phyloP scores from a whole-genome alignment of 2,113 vertebrate species.

The Thunnus maccoyii region DNA sequence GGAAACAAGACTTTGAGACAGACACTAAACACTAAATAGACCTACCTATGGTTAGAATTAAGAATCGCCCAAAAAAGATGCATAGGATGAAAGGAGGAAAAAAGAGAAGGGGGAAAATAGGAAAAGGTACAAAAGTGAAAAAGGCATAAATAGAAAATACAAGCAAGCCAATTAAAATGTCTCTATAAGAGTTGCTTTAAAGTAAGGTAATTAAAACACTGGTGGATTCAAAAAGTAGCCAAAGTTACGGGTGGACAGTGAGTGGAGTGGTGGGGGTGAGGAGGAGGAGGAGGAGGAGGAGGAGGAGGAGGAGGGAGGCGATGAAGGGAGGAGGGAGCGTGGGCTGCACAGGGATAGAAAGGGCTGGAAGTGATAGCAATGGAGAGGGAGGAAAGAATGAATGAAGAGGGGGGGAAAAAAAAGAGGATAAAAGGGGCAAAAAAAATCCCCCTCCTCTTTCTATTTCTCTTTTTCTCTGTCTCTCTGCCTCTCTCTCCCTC shows the following conservation, averaged over 20 bases:
- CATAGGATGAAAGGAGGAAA: slow-evolving; percentile 76
- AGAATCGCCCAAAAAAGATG: slow-evolving; percentile 81
- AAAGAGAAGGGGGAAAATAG: slow-evolving; percentile 68
- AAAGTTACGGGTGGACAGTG: slow-evolving; percentile 76
- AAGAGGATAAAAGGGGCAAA: slow-evolving; percentile 57
- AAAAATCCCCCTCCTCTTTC: slow-evolving; percentile 73
- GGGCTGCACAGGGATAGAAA: slow-evolving; percentile 68
- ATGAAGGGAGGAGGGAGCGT: slow-evolving; percentile 59
- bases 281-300: slow-evolving; percentile 3
- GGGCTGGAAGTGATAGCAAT: slow-evolving; percentile 72
- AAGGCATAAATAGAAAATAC: slow-evolving; percentile 73
- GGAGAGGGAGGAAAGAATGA: slow-evolving; percentile 63
- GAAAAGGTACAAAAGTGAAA: slow-evolving; percentile 79
- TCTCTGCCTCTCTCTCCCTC: slow-evolving; percentile 68
- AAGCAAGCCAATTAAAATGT: slow-evolving; percentile 72
- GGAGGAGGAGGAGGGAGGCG: slow-evolving; percentile 25
- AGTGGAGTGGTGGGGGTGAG: slow-evolving; percentile 43
- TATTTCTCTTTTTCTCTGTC: slow-evolving; percentile 63
- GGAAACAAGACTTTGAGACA: slow-evolving; percentile 78
- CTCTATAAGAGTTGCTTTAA: slow-evolving; percentile 53
- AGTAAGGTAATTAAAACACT: slow-evolving; percentile 61
- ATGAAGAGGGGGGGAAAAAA: slow-evolving; percentile 52
- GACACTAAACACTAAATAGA: slow-evolving; percentile 79
- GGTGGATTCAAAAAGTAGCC: slow-evolving; percentile 74
- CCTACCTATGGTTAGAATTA: slow-evolving; percentile 86